A percentile compares a stretch with the other conserved stretches of the same genome.
These are phyloP conservation scores for Parasteatoda lunata DNA, from an alignment of 2,888 invertebrate genomes.

Conservation along the genomic window DNA sequence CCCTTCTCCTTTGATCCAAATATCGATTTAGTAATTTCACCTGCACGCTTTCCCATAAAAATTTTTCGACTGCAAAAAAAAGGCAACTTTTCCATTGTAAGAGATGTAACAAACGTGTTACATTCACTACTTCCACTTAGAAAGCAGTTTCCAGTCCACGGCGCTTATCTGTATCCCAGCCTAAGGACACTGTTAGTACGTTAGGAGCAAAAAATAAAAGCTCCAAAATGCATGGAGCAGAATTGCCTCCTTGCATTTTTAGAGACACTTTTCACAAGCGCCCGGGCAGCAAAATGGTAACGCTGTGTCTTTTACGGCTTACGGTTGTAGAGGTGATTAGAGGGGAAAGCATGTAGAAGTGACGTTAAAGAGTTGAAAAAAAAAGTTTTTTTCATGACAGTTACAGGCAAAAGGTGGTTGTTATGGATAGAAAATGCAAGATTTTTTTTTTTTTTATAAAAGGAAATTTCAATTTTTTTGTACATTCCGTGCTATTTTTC, in stretches of 20 bases:
- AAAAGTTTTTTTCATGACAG: not conserved
- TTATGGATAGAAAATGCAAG: constrained; percentile 4
- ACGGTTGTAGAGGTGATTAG: constrained; percentile 45
- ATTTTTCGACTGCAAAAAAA: constrained; percentile 26
- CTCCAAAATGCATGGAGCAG: constrained; percentile 37
- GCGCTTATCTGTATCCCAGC: constrained; percentile 37
- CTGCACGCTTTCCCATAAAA: constrained; percentile 38
- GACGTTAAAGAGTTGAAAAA: constrained; percentile 11
- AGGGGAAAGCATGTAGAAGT: not conserved
- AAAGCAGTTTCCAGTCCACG: constrained; percentile 34
- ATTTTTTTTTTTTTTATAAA: not conserved
- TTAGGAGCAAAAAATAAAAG: constrained; percentile 18
- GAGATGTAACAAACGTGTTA: constrained; percentile 18
- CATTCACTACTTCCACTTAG: constrained; percentile 22
- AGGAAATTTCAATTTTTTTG: too few relatives aligned
- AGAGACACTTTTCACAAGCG: constrained; percentile 7
- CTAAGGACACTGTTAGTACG: constrained; percentile 38
- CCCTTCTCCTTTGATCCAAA: not conserved
- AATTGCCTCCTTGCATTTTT: constrained; percentile 36
- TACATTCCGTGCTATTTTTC: too few relatives aligned
- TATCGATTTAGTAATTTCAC: constrained; percentile 55
- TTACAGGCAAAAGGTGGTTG: constrained; percentile 11
- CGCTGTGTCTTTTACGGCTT: constrained; percentile 30
- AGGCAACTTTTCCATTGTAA: not conserved
- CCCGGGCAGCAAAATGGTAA: constrained; percentile 28